Conservation (phyloP, 2,113 vertebrate genomes). For the Heliornis fulica region DNA sequence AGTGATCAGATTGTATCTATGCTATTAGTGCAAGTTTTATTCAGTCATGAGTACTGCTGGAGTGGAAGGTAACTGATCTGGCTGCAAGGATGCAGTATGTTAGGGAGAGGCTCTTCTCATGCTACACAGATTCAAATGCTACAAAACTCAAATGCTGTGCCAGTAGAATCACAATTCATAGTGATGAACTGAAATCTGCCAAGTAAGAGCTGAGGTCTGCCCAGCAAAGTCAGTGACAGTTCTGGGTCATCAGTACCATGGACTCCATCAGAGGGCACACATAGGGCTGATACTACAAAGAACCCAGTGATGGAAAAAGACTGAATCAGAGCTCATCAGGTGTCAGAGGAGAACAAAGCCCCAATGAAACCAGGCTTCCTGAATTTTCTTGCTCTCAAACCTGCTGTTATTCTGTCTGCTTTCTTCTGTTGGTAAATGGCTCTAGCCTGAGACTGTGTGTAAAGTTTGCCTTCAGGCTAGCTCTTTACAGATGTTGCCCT, state of each 20-base stretch:
- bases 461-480: background rate
- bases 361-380: background rate
- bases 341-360: background rate
- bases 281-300: background rate
- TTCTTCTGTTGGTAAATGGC: background rate
- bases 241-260: background rate
- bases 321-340: background rate
- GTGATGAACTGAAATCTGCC: background rate
- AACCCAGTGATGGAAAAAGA: background rate
- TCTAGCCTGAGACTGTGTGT: background rate
- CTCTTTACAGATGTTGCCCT: background rate
- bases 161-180: background rate
- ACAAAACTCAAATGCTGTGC: background rate
- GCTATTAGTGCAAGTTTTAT: background rate
- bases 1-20: background rate
- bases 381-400: background rate
- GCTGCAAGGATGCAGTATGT: background rate
- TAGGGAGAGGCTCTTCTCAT: background rate
- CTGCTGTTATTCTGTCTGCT: background rate
- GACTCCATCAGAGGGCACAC: background rate
- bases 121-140: background rate
- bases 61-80: fast-evolving
- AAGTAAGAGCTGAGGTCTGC: background rate
- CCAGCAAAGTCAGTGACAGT: background rate
- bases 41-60: background rate